Evolutionary conservation across 1,140 invertebrate genomes (phyloP), one percentile per base, ranked within the genome.

Genomic region (Anastrepha obliqua): DNA sequence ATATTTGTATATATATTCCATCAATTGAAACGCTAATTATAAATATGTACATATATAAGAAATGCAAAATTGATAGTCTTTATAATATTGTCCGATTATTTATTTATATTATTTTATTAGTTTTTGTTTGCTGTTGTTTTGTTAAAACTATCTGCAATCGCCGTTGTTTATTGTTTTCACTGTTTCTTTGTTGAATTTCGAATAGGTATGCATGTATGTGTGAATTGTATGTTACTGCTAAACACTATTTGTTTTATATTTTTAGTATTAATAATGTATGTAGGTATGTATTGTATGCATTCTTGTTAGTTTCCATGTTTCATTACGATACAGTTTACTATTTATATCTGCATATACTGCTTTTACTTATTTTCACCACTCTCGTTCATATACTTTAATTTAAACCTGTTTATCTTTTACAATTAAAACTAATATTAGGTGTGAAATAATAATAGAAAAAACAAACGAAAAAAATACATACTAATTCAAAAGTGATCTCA

Each of bases 51-150:
- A 1, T 8, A 55, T 55, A 55, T 55, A 11, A 55, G 39, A 51
- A 78, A 78, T 78, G 0, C 74, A 81, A 81, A 81, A 81, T 81
- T 81, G 47, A 55, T 81, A 81, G 74, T 81, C 74, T 81, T 81
- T 81, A 81, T 81, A 81, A 81, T 81, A 81, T 81, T 81, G 74
- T 81, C 74, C 47, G 74, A 81, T 81, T 29, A 81, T 81, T 81
- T 81, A 81, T 81, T 81, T 81, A 17, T 55, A 81, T 81, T 81
- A 81, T n/a, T 81, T 55, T 47, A 81, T 55, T 81, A 81, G 74
- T 20, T 15, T 81, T 81, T 58, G 20, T 51, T n/a, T 64, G 60
- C 47, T 74, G 44, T 51, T 74, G 65, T 29, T 74, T 74, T 74
- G 70, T 47, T 74, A 74, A 74, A 74, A 74, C 44, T 47, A 47